phyloP scores from a whole-genome alignment of 1,140 invertebrate genomes.

The Geopemphigus sp. region DNA sequence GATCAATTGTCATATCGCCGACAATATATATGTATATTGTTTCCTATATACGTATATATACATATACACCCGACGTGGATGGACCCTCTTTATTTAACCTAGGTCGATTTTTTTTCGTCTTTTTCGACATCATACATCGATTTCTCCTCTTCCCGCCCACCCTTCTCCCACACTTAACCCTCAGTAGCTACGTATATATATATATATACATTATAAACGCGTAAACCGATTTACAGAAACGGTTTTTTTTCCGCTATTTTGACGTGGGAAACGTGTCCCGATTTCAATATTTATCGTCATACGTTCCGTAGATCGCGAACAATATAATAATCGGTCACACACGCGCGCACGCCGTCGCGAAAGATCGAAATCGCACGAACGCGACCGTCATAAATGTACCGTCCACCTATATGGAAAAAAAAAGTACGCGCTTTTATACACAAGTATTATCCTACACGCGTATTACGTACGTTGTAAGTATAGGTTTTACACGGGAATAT shows the following conservation, averaged over 20 bases:
- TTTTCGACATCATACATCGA: not conserved
- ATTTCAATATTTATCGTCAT: slow-evolving; percentile 23
- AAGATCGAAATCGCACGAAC: slow-evolving; percentile 19
- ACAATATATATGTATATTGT: slow-evolving; percentile 11
- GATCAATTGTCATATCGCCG: slow-evolving; percentile 39
- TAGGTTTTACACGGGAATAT: not conserved
- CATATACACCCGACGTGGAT: not conserved
- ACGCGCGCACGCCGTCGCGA: not conserved
- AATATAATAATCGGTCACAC: slow-evolving; percentile 18
- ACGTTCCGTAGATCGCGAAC: not conserved
- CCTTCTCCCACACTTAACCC: not conserved
- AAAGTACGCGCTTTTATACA: too few species aligned
- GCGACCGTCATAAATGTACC: too few species aligned
- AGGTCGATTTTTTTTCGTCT: slow-evolving; percentile 3
- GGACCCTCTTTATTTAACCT: slow-evolving; percentile 34
- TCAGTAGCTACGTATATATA: too few species aligned
- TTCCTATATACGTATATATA: not conserved
- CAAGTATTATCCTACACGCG: too few species aligned
- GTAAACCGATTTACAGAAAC: not conserved
- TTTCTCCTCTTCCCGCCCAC: not conserved
- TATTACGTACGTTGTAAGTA: too few species aligned
- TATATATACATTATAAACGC: slow-evolving; percentile 6
- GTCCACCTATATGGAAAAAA: too few species aligned
- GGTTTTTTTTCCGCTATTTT: not conserved
- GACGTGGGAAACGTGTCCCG: slow-evolving; percentile 38